Conservation (phyloP, 1,140 invertebrate species). For the Caerostris extrusa region DNA sequence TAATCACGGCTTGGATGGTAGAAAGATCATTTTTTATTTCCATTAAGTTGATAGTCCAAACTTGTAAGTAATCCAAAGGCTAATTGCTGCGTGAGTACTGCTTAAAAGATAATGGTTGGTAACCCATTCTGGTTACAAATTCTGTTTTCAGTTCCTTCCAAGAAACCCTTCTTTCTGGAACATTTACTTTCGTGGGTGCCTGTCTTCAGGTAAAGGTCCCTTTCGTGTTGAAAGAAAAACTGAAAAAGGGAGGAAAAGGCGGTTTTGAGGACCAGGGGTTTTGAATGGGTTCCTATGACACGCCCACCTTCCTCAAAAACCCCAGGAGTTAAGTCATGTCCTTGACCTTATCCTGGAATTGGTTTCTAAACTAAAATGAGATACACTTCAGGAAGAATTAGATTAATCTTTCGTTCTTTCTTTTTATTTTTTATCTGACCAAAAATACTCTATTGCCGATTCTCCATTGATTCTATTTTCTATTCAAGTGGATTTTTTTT, state of each 20-base stretch:
- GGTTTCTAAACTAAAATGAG: conserved; percentile 69
- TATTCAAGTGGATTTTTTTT: not conserved
- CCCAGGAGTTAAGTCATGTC: conserved; percentile 54
- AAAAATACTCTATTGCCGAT: not conserved
- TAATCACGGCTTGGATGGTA: too few species aligned
- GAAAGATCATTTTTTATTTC: too few species aligned
- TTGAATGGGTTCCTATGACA: conserved; percentile 37
- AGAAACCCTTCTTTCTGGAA: too few species aligned
- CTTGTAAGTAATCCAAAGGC: too few species aligned
- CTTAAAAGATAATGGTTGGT: too few species aligned
- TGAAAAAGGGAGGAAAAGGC: conserved; percentile 30
- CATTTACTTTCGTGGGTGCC: not conserved
- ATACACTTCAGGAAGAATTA: conserved; percentile 49
- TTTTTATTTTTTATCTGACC: conserved; percentile 26
- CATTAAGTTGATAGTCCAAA: too few species aligned
- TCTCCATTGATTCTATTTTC: not conserved
- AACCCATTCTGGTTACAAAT: too few species aligned
- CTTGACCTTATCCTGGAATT: conserved; percentile 71
- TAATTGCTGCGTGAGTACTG: too few species aligned
- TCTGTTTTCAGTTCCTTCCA: too few species aligned
- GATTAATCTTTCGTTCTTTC: conserved; percentile 47
- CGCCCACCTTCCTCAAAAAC: conserved; percentile 52
- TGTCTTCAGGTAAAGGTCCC: not conserved
- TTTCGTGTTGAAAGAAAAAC: conserved; percentile 32
- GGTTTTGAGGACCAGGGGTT: not conserved